Base-by-base conservation (phyloP, 2,113 vertebrate genomes). In the Aptenodytes forsteri region DNA sequence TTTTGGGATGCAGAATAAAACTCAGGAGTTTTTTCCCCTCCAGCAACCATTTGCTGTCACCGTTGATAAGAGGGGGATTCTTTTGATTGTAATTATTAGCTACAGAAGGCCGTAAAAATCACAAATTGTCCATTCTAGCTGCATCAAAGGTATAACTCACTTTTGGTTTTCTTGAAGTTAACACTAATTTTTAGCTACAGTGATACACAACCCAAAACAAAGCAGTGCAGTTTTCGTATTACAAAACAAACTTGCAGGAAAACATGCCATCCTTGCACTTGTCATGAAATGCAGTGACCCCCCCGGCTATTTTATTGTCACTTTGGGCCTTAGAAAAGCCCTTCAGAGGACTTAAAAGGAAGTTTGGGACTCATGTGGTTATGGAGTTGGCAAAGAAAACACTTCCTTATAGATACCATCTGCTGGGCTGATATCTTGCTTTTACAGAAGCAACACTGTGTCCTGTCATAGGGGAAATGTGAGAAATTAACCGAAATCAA, bases 371-470 rank as follows among this genome's bases (percentile, higher is more conserved):
- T 87, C 0, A 0, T 95, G 95, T 67, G 92, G 93, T 96, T 97
- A 77, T 42, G 46, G 54, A 92, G 59, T 10, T 94, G 86, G 79
- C 90, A 92, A 94, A 94, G 79, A 95, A 95, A 94, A 75, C 67
- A 96, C 88, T 97, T 97, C 97, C 93, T 90, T 91, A 85, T 30
- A 97, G 97, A 97, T 97, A 97, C 64, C 86, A 96, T 97, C 97
- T 96, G 38, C 85, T 93, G 88, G 79, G 58, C n/a, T 91, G 71
- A 7, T 97, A 97, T 97, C 97, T 97, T 90, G 42, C 67, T 93
- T 78, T 94, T 89, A 96, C 96, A 97, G 93, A 95, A 95, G 42
- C 62, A 55, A 65, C 70, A 18, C 36, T 40, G 23, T 69, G 92
- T 62, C 62, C 66, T 70, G 78, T 46, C 40, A 42, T 18, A 86